Conservation (phyloP, 2,888 invertebrate genomes). For the Gasteruption jaculator region DNA sequence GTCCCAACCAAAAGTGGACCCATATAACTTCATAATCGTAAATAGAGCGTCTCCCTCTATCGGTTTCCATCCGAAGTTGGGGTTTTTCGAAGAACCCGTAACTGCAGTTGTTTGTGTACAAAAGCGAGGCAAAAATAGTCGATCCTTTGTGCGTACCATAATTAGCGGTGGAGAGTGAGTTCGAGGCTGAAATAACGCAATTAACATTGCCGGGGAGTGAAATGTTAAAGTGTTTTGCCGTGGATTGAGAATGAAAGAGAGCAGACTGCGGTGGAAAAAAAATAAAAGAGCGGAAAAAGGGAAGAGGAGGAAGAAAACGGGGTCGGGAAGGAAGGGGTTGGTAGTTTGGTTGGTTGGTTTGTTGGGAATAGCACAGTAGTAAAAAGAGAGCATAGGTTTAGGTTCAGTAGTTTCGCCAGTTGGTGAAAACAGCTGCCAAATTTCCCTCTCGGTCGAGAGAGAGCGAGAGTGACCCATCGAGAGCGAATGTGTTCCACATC, state of each 20-base stretch:
- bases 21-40: too few relatives aligned
- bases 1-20: too few relatives aligned
- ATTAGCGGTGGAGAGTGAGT: constrained; percentile 18
- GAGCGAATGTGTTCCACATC: constrained; percentile 48
- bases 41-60: too few relatives aligned
- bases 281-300: constrained; percentile 1
- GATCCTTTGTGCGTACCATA: too few relatives aligned
- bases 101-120: too few relatives aligned
- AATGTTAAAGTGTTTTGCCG: too few relatives aligned
- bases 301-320: constrained; percentile 6
- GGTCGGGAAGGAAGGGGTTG: not conserved
- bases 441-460: constrained; percentile 49
- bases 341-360: not conserved
- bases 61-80: too few relatives aligned
- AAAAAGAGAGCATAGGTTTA: too few relatives aligned
- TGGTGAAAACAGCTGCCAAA: constrained; percentile 51
- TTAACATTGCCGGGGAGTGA: not conserved
- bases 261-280: not conserved
- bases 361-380: too few relatives aligned
- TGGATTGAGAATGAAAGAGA: constrained; percentile 16
- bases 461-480: constrained; percentile 51
- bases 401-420: constrained; percentile 42
- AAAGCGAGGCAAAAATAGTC: too few relatives aligned
- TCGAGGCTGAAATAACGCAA: constrained; percentile 14
- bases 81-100: too few relatives aligned